Conservation (phyloP, 2,113 vertebrate genomes). For the Eptesicus fuscus region DNA sequence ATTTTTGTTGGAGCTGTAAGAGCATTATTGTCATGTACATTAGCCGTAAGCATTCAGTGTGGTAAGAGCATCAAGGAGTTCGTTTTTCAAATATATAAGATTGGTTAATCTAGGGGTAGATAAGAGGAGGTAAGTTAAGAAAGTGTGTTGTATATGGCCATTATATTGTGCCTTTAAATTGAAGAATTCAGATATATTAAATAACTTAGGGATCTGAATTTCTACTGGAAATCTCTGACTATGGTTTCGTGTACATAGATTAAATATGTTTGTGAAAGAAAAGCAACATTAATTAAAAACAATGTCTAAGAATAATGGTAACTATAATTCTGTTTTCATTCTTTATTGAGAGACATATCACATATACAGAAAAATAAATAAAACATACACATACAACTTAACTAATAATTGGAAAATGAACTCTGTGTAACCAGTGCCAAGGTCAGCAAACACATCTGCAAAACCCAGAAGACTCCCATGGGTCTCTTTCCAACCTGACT, state of each 20-base stretch:
- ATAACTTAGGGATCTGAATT: not conserved
- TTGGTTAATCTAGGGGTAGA: not conserved
- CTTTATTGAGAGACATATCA: not conserved
- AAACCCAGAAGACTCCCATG: not conserved
- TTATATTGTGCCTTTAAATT: not conserved
- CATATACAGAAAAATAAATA: not conserved
- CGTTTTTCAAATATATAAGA: not conserved
- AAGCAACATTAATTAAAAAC: not conserved
- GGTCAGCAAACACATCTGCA: not conserved
- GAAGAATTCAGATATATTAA: not conserved
- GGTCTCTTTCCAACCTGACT: not conserved
- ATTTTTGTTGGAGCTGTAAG: not conserved
- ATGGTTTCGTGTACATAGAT: not conserved
- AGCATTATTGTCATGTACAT: not conserved
- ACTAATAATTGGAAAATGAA: not conserved
- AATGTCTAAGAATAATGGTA: not conserved
- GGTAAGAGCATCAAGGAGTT: not conserved
- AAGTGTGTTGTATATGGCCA: not conserved
- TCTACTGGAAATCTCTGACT: not conserved
- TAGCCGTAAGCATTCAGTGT: not conserved
- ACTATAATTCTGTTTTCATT: not conserved
- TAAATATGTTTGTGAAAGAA: slow-evolving; percentile 9
- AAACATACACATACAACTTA: not conserved
- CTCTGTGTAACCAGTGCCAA: not conserved
- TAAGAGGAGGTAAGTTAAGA: not conserved